Conservation (phyloP, 1,140 invertebrate genomes). For the Batillaria attramentaria region DNA sequence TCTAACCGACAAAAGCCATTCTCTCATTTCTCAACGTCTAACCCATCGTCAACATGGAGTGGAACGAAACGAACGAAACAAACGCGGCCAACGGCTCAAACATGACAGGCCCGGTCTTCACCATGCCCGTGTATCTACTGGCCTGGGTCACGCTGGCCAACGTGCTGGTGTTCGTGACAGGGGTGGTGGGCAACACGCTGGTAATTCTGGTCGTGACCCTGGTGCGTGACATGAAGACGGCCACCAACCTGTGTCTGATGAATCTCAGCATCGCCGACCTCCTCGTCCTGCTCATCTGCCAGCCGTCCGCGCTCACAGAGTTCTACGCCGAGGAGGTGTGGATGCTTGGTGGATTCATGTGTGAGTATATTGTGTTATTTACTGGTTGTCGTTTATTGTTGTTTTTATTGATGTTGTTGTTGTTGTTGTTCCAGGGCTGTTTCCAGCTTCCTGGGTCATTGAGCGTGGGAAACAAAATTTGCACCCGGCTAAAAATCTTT, state of each 20-base stretch:
- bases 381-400: neutral
- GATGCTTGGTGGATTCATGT: constrained; percentile 56
- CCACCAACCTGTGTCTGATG: constrained; percentile 91
- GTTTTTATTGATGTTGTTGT: too few relatives aligned
- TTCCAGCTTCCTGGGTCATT: too few relatives aligned
- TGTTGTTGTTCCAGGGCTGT: too few relatives aligned
- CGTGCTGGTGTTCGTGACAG: constrained; percentile 86
- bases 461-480: too few relatives aligned
- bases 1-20: neutral
- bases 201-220: constrained; percentile 92
- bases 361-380: constrained; percentile 47
- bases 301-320: constrained; percentile 56
- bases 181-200: constrained; percentile 89
- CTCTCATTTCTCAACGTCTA: neutral
- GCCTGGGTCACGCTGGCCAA: constrained; percentile 87
- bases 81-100: neutral
- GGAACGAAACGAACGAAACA: neutral
- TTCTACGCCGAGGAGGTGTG: constrained; percentile 58
- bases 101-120: neutral
- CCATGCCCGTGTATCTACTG: constrained; percentile 83
- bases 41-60: neutral
- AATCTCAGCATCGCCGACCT: constrained; percentile 63
- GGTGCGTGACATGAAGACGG: constrained; percentile 93
- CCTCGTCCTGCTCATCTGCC: constrained; percentile 56
- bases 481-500: too few relatives aligned